phyloP scores from a whole-genome alignment of 2,888 invertebrate species.

The Drosophila subsilvestris region DNA sequence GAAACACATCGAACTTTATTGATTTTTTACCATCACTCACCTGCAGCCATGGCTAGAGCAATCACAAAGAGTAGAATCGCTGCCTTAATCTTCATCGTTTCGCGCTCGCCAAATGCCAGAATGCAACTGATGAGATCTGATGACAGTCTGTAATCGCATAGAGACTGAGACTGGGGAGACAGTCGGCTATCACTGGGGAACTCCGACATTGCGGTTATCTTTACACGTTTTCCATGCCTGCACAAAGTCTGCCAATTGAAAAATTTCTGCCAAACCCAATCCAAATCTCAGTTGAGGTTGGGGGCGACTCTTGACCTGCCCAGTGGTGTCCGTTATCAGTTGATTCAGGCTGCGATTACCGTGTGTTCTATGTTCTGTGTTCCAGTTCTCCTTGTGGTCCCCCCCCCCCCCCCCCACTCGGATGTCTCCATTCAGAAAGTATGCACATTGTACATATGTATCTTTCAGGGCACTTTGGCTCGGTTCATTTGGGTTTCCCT shows the following conservation, averaged over 20 bases:
- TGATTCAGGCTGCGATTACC: not conserved
- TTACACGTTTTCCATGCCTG: not conserved
- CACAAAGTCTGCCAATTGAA: not conserved
- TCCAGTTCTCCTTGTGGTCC: not conserved
- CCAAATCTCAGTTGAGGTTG: not conserved
- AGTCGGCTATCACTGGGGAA: not conserved
- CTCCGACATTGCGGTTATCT: not conserved
- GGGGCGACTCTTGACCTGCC: not conserved
- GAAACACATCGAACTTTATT: not conserved
- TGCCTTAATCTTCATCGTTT: too few relatives aligned
- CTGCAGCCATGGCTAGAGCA: constrained; percentile 26
- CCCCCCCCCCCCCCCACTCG: too few relatives aligned
- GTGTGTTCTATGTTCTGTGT: not conserved
- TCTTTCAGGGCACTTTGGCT: not conserved
- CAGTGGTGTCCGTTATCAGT: not conserved
- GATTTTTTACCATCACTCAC: constrained; percentile 24
- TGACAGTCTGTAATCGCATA: not conserved
- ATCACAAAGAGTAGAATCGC: constrained; percentile 16
- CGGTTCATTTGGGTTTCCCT: not conserved
- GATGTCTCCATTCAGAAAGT: not conserved
- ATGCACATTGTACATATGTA: not conserved
- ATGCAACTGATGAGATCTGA: not conserved
- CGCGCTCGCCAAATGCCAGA: not conserved
- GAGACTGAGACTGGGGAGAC: too few relatives aligned
- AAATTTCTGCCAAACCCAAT: not conserved